Evolutionary conservation across 2,113 vertebrate species (phyloP).

Genomic region (Petrocephalus zakoni): DNA sequence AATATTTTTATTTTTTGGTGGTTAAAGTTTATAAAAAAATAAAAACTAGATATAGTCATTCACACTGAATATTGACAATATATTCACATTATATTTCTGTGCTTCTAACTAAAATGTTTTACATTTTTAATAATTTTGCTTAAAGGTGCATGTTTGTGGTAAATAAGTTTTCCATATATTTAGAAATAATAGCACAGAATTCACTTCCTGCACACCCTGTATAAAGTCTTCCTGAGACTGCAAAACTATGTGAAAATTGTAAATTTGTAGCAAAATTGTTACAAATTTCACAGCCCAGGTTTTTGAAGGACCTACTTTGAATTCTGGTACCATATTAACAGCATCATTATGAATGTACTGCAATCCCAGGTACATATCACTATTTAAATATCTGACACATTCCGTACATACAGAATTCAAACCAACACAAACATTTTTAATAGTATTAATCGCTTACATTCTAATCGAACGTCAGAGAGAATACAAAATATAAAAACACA

Average conservation of each 20-base stretch:
- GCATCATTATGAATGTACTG: neutral
- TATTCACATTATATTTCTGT: neutral
- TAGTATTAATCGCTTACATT: neutral
- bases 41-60: neutral
- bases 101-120: neutral
- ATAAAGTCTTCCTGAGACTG: neutral
- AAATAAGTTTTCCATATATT: slow-evolving; percentile 52
- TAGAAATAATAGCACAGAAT: slow-evolving; percentile 38
- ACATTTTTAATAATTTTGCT: neutral
- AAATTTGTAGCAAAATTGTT: neutral
- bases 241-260: neutral
- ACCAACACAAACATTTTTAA: neutral
- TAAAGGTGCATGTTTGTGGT: neutral
- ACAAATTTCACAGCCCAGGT: neutral
- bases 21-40: neutral
- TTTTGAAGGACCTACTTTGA: neutral
- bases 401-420: neutral
- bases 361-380: neutral
- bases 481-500: neutral
- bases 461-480: neutral
- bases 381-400: neutral
- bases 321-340: slow-evolving; percentile 2
- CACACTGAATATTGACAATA: neutral
- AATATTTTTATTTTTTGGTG: neutral
- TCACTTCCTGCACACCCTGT: neutral